Conservation (phyloP, 2,888 invertebrate genomes). For the Crossocerus cetratus region DNA sequence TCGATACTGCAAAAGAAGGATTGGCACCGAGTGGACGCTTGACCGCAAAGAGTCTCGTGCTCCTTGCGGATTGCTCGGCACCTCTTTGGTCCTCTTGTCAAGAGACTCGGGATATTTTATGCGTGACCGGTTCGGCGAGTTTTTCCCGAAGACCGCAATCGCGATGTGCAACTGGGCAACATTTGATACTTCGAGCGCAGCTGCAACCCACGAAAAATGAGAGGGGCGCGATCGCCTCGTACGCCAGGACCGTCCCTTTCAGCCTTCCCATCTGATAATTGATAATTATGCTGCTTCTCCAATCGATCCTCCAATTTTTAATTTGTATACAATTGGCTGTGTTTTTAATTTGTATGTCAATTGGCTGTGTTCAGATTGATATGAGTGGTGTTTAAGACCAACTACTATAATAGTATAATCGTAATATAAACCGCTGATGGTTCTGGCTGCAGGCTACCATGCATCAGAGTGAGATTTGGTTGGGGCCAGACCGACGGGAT, state of each 20-base stretch:
- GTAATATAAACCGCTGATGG: background rate
- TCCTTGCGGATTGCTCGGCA: constrained; percentile 27
- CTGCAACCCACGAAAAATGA: constrained; percentile 51
- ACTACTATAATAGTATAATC: too few relatives aligned
- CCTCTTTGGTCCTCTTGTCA: constrained; percentile 46
- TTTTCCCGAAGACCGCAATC: constrained; percentile 63
- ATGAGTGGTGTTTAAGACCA: too few relatives aligned
- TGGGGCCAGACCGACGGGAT: constrained; percentile 11
- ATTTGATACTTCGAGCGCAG: constrained; percentile 60
- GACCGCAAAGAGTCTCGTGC: constrained; percentile 55
- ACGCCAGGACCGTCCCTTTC: too few relatives aligned
- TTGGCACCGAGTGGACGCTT: constrained; percentile 35
- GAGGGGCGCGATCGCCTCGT: constrained; percentile 1
- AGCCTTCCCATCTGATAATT: too few relatives aligned
- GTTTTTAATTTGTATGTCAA: too few relatives aligned
- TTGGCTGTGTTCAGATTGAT: too few relatives aligned
- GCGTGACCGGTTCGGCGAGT: constrained; percentile 56
- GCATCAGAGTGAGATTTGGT: constrained; percentile 2
- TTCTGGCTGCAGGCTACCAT: too few relatives aligned
- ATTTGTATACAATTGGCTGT: too few relatives aligned
- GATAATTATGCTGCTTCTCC: too few relatives aligned
- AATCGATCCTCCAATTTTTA: too few relatives aligned
- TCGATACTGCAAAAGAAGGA: constrained; percentile 48
- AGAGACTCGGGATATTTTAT: constrained; percentile 52
- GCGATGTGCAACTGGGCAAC: constrained; percentile 51